phyloP scores from a whole-genome alignment of 2,797 vertebrate species.

The Intellagama lesueurii region DNA sequence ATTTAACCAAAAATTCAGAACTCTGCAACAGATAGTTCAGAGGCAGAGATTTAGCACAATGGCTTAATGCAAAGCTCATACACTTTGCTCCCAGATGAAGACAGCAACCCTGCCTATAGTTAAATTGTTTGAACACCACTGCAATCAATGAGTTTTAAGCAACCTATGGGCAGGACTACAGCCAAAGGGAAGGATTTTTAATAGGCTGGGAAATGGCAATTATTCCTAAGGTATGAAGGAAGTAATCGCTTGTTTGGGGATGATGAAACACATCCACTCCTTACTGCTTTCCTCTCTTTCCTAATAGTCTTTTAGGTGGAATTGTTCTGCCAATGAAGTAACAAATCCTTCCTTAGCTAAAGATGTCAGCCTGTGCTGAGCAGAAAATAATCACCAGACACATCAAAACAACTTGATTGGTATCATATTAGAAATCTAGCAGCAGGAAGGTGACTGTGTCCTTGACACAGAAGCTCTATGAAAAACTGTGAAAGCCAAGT shows the following conservation, averaged over 20 bases:
- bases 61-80: not conserved
- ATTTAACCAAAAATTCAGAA: too few species aligned
- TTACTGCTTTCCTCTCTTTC: not conserved
- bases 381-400: not conserved
- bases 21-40: not conserved
- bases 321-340: not conserved
- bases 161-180: not conserved
- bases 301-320: not conserved
- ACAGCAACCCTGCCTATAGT: not conserved
- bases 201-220: not conserved
- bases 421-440: constrained; percentile 6
- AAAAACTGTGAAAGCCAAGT: constrained; percentile 12
- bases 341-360: not conserved
- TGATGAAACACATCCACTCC: not conserved
- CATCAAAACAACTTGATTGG: constrained; percentile 11
- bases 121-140: not conserved
- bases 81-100: not conserved
- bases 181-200: not conserved
- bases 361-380: not conserved
- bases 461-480: not conserved
- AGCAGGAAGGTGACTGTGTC: not conserved
- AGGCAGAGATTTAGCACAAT: not conserved
- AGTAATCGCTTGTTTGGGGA: not conserved
- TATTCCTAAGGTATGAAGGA: not conserved
- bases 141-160: not conserved